phyloP scores from a whole-genome alignment of 2,888 invertebrate genomes.

The Callyntrura sp. region DNA sequence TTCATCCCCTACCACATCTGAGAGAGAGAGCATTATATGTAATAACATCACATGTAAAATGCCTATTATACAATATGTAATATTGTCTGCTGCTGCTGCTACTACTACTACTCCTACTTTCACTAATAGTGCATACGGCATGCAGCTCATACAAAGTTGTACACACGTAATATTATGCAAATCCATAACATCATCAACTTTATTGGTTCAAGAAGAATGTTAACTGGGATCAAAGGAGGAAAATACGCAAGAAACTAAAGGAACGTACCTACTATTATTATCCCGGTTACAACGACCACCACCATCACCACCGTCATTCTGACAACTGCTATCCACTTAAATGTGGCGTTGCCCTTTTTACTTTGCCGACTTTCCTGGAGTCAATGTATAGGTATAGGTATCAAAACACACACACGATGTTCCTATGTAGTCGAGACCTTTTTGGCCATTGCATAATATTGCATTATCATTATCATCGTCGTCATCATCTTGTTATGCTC shows the following conservation, averaged over 20 bases:
- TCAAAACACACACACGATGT: too few relatives aligned
- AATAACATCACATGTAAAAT: neutral
- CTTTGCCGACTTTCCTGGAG: neutral
- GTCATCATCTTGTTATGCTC: neutral
- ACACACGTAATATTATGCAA: conserved; percentile 59
- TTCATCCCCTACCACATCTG: too few relatives aligned
- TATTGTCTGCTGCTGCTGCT: neutral
- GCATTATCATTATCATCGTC: conserved; percentile 33
- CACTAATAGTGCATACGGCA: neutral
- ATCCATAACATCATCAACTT: conserved; percentile 70
- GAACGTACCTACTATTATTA: conserved; percentile 31
- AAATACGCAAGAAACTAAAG: neutral
- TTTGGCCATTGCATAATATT: conserved; percentile 18
- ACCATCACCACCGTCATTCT: neutral
- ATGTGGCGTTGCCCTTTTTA: neutral
- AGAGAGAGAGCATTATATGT: too few relatives aligned
- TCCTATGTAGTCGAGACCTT: neutral
- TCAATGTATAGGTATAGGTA: neutral
- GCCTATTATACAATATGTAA: neutral
- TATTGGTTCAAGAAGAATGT: conserved; percentile 66
- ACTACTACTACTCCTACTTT: neutral
- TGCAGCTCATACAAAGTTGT: conserved; percentile 8
- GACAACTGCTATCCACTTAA: conserved; percentile 1
- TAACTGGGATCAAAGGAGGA: conserved; percentile 60
- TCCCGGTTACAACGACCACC: conserved; percentile 2